These are phyloP conservation scores for Daphoenositta chrysoptera DNA, from an alignment of 2,113 vertebrate genomes.

Conservation along the genomic window DNA sequence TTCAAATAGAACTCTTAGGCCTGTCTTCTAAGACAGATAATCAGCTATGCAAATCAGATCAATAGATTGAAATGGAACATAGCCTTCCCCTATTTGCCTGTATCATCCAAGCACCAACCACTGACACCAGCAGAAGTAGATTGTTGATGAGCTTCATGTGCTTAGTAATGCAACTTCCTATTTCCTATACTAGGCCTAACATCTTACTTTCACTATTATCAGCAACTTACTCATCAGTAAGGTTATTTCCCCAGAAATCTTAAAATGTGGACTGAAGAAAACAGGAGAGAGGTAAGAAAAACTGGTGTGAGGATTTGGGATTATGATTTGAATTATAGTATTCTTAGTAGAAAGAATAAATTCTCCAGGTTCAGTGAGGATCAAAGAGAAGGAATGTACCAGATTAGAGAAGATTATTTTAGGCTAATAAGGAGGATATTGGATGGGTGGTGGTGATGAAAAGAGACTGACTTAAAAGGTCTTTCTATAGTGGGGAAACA, in stretches of 20 bases:
- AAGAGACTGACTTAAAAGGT: not conserved
- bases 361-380: not conserved
- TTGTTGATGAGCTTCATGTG: not conserved
- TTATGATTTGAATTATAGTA: not conserved
- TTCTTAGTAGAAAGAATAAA: not conserved
- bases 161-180: not conserved
- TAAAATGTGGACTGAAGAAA: not conserved
- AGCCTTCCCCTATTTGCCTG: not conserved
- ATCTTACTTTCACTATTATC: not conserved
- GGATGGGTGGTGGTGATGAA: not conserved
- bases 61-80: not conserved
- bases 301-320: not conserved
- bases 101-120: not conserved
- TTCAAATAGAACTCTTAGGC: not conserved
- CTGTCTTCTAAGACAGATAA: not conserved
- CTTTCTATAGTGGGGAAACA: not conserved
- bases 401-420: not conserved
- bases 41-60: not conserved
- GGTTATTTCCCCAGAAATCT: not conserved
- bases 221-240: not conserved
- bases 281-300: slow-evolving; percentile 2
- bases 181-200: not conserved
- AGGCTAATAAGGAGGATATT: not conserved
- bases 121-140: not conserved
- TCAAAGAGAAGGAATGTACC: not conserved